Conservation (phyloP, 2,888 invertebrate genomes). For the Allacma fusca region DNA sequence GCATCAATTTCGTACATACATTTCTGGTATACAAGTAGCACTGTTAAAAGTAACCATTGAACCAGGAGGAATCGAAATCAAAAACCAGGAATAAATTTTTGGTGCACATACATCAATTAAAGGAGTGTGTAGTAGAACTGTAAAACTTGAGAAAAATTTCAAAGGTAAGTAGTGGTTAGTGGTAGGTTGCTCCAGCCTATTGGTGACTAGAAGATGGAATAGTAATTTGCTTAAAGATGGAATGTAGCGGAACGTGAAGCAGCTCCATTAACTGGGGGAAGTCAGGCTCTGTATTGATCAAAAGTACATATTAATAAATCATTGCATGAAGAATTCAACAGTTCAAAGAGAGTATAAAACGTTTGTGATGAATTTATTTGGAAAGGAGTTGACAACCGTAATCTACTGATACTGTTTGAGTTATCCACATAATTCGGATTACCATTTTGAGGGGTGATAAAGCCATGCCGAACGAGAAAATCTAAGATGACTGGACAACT, state of each 20-base stretch:
- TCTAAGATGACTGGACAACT: slow-evolving; percentile 90
- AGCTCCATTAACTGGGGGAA: slow-evolving; percentile 85
- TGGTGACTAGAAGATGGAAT: slow-evolving; percentile 35
- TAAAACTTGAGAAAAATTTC: slow-evolving; percentile 22
- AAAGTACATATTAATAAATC: slow-evolving; percentile 63
- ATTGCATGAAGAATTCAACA: too few species aligned
- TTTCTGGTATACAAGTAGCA: too few species aligned
- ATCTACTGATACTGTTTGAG: too few species aligned
- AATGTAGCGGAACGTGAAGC: slow-evolving; percentile 86
- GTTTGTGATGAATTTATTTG: too few species aligned
- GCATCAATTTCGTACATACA: too few species aligned
- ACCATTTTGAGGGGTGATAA: slow-evolving; percentile 87
- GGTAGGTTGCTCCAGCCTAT: slow-evolving; percentile 1
- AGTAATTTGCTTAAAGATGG: slow-evolving; percentile 68
- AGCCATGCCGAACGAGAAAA: slow-evolving; percentile 89
- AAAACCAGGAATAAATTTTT: too few species aligned
- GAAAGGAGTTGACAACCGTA: too few species aligned
- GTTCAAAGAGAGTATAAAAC: too few species aligned
- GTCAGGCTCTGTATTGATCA: slow-evolving; percentile 74
- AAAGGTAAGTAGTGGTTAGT: slow-evolving; percentile 12
- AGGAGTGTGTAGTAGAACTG: neutral
- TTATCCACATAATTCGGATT: neutral
- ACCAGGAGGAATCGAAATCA: too few species aligned
- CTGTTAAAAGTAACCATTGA: too few species aligned
- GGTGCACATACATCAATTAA: neutral